Evolutionary conservation across 2,888 invertebrate genomes (phyloP).

Genomic region (Rhamphomyia laevipes): DNA sequence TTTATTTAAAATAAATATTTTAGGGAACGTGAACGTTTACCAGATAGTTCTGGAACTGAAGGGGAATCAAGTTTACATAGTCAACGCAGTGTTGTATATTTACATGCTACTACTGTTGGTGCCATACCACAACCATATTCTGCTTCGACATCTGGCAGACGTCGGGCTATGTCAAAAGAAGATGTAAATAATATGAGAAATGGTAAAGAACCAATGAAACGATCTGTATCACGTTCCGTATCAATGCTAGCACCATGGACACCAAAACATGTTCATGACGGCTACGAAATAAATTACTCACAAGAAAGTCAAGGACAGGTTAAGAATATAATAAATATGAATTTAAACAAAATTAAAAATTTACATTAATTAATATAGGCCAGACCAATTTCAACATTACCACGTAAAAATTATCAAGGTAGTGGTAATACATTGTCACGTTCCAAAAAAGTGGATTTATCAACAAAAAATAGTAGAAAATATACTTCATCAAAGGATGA

Average conservation of each 20-base stretch:
- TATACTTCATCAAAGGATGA: constrained; percentile 27
- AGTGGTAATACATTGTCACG: constrained; percentile 24
- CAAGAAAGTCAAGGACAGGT: constrained; percentile 41
- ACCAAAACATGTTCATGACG: constrained; percentile 59
- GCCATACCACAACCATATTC: constrained; percentile 69
- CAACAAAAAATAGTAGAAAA: constrained; percentile 20
- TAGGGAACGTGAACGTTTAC: constrained; percentile 34
- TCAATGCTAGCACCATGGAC: constrained; percentile 78
- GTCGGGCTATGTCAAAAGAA: constrained; percentile 59
- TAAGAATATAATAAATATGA: constrained; percentile 13
- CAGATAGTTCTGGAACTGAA: constrained; percentile 49
- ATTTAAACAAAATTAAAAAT: background rate
- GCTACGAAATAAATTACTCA: constrained; percentile 67
- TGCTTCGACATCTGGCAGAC: constrained; percentile 42
- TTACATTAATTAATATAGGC: constrained; percentile 15
- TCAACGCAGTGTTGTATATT: constrained; percentile 70
- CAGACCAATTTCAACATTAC: constrained; percentile 26
- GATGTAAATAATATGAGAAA: constrained; percentile 42
- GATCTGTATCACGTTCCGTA: constrained; percentile 65
- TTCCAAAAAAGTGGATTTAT: constrained; percentile 24
- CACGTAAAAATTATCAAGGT: constrained; percentile 27
- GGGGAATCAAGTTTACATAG: constrained; percentile 69
- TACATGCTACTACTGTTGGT: constrained; percentile 79
- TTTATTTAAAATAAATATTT: background rate
- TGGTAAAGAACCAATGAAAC: constrained; percentile 42